A percentile compares a stretch with the other conserved stretches of the same genome.
Evolutionary conservation across 2,888 invertebrate species (phyloP).

Genomic region (Drosophila monieri): DNA sequence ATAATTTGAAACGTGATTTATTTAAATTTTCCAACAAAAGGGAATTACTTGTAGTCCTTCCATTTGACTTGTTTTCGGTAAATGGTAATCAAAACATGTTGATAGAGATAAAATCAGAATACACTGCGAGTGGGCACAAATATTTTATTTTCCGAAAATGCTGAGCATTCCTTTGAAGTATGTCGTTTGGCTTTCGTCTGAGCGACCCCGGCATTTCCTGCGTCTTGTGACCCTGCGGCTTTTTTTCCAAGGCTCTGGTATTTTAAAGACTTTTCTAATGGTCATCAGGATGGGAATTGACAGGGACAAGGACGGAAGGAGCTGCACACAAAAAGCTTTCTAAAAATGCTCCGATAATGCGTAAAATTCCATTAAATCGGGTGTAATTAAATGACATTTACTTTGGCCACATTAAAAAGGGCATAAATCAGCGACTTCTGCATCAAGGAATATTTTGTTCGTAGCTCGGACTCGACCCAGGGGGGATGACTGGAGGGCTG

Average conservation of each 20-base stretch:
- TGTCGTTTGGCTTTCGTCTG: slow-evolving; percentile 50
- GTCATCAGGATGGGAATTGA: slow-evolving; percentile 24
- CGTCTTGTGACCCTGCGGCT: slow-evolving; percentile 13
- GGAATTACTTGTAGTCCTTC: slow-evolving; percentile 16
- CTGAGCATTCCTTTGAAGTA: slow-evolving; percentile 64
- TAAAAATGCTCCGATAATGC: slow-evolving; percentile 79
- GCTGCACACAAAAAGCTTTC: slow-evolving; percentile 29
- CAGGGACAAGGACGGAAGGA: slow-evolving; percentile 2
- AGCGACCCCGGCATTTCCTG: slow-evolving; percentile 20
- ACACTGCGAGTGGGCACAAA: slow-evolving; percentile 34
- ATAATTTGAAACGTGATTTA: background rate
- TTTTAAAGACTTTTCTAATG: slow-evolving; percentile 48
- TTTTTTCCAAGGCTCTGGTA: slow-evolving; percentile 3
- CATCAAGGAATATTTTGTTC: slow-evolving; percentile 60
- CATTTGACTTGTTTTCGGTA: slow-evolving; percentile 2
- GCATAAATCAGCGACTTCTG: slow-evolving; percentile 81
- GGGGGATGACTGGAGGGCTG: slow-evolving; percentile 2
- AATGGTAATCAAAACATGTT: slow-evolving; percentile 38
- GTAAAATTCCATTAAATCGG: slow-evolving; percentile 83
- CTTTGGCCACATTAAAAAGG: slow-evolving; percentile 83
- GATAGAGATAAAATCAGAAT: slow-evolving; percentile 20
- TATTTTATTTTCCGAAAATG: slow-evolving; percentile 46
- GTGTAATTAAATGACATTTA: slow-evolving; percentile 84
- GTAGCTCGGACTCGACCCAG: slow-evolving; percentile 30
- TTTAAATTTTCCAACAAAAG: slow-evolving; percentile 12